Conservation (phyloP, 2,888 invertebrate species). For the Hydroisotoma schaefferi region DNA sequence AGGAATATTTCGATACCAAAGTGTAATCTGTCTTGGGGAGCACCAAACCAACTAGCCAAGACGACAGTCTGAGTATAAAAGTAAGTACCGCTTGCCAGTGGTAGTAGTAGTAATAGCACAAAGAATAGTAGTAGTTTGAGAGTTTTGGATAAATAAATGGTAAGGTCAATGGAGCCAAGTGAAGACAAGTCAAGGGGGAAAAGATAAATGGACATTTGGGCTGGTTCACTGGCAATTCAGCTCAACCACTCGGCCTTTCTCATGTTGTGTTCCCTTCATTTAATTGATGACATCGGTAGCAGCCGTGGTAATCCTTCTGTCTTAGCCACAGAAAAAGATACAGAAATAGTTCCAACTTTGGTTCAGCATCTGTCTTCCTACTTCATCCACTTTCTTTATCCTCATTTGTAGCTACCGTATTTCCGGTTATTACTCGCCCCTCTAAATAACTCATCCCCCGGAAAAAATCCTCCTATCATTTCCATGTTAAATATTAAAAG, state of each 20-base stretch:
- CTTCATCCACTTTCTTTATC: not conserved
- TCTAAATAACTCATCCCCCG: no score
- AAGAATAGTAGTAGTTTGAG: no score
- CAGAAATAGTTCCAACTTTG: not conserved
- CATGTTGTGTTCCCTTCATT: slow-evolving; percentile 6
- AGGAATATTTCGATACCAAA: no score
- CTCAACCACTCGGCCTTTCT: slow-evolving; percentile 1
- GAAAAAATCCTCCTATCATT: no score
- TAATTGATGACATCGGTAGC: slow-evolving; percentile 9
- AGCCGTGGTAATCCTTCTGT: not conserved
- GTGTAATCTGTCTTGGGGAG: no score
- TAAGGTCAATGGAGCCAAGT: slow-evolving; percentile 11
- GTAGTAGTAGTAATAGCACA: no score
- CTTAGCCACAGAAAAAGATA: not conserved
- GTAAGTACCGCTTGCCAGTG: no score
- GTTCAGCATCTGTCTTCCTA: not conserved
- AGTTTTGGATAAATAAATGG: not conserved
- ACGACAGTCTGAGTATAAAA: no score
- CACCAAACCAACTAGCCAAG: no score
- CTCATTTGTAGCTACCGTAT: no score
- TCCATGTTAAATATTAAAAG: no score
- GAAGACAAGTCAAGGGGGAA: slow-evolving; percentile 12
- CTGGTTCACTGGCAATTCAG: slow-evolving; percentile 16
- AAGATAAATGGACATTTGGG: slow-evolving; percentile 19
- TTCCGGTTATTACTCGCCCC: no score